Evolutionary conservation across 2,113 vertebrate species (phyloP).

Genomic region (Grammomys surdaster): DNA sequence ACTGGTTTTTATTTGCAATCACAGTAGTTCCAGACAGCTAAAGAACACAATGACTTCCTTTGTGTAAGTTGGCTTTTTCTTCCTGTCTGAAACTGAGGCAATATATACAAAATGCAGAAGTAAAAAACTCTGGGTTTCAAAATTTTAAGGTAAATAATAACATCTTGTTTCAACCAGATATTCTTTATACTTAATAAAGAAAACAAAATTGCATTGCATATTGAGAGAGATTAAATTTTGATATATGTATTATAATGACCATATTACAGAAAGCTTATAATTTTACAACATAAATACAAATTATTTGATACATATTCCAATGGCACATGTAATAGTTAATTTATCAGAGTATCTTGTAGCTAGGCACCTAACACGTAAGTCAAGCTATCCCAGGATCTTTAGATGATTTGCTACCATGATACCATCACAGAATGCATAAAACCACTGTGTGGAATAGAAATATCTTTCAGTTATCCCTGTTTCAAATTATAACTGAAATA

Average conservation of each 20-base stretch:
- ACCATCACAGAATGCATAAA: not conserved
- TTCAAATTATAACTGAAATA: not conserved
- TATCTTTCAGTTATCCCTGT: not conserved
- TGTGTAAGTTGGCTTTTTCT: not conserved
- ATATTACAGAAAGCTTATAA: not conserved
- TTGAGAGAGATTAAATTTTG: not conserved
- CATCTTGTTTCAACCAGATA: not conserved
- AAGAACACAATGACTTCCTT: not conserved
- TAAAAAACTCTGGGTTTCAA: not conserved
- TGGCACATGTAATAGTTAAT: accelerated
- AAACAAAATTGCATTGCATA: not conserved
- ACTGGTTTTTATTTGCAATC: not conserved
- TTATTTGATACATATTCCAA: not conserved
- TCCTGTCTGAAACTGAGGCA: not conserved
- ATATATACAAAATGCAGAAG: not conserved
- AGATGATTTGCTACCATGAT: not conserved
- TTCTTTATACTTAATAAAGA: not conserved
- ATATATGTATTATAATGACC: not conserved
- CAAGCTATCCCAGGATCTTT: not conserved
- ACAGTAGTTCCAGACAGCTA: not conserved
- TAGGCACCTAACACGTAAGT: not conserved
- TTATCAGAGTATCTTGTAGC: not conserved
- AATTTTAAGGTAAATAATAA: not conserved
- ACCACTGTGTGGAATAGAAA: not conserved
- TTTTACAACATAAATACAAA: not conserved